Evolutionary conservation across 2,888 invertebrate genomes (phyloP), one percentile per base, ranked within the genome.

Genomic region (Keiferia lycopersicella): DNA sequence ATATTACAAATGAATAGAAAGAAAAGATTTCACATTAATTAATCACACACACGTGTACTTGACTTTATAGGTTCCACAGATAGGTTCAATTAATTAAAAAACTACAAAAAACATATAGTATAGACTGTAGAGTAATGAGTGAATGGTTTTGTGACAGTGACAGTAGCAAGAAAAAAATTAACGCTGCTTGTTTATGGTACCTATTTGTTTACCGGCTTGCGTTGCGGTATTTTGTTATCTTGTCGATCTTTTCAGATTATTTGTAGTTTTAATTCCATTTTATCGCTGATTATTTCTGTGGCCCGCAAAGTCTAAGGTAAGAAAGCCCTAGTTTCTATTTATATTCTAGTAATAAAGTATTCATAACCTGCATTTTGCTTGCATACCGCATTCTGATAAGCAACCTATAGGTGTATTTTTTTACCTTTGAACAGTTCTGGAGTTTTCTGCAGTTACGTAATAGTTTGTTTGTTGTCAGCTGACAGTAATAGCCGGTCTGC

Each of bases 371-470:
- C 51, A 53, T 26, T 4, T 26, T 45, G 45, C 12, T 53, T 53
- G 51, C 22, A 14, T 26, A 6, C 22, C 22, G 12, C n/a, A n/a
- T n/a, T n/a, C n/a, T n/a, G n/a, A n/a, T n/a, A n/a, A n/a, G n/a
- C n/a, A n/a, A n/a, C n/a, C n/a, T n/a, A 22, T 26, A 14, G 14
- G 4, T 22, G 14, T 53, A 10, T 14, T 11, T 48, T 48, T 20
- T 50, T 50, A 20, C 14, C 14, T 22, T 53, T 26, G 14, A 14
- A 22, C 22, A 2, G 11, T 11, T 50, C 51, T 53, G 26, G 51
- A 53, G 14, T 22, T 53, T 51, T 53, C 51, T 53, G 26, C 51
- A 14, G 12, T 53, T 53, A 53, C 22, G 51, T 53, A 53, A 53
- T 26, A 14, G 11, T 8, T 51, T 51, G 51, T 22, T 53, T 22